These are phyloP conservation scores for Anorthoa munda DNA, from an alignment of 2,888 invertebrate species.

Conservation along the genomic window DNA sequence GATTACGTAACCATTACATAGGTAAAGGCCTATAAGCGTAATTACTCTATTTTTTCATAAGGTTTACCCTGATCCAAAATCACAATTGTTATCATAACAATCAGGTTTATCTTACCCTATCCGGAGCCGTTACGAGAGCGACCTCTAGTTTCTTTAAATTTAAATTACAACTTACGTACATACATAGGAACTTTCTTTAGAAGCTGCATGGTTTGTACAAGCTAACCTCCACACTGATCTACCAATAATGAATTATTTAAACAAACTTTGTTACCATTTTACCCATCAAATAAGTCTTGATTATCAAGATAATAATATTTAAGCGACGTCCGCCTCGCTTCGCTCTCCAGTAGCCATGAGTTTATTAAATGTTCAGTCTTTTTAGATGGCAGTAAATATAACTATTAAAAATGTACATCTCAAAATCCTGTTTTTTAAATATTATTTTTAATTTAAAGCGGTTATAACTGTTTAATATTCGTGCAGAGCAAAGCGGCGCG, in stretches of 20 bases:
- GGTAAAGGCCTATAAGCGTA: conserved; percentile 43
- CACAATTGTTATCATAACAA: conserved; percentile 78
- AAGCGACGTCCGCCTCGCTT: conserved; percentile 69
- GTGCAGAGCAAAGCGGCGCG: conserved; percentile 72
- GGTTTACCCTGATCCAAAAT: conserved; percentile 86
- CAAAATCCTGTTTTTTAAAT: conserved; percentile 61
- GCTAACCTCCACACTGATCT: conserved; percentile 90
- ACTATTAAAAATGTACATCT: conserved; percentile 65
- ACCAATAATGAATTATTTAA: conserved; percentile 87
- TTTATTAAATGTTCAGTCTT: conserved; percentile 64
- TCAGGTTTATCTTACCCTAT: conserved; percentile 75
- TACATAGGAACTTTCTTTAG: conserved; percentile 91
- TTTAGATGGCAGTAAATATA: conserved; percentile 61
- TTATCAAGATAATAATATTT: conserved; percentile 81
- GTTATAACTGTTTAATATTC: conserved; percentile 57
- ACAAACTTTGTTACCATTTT: conserved; percentile 83
- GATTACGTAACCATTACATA: conserved; percentile 44
- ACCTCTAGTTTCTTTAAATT: conserved; percentile 87
- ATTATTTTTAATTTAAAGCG: conserved; percentile 60
- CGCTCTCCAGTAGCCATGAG: conserved; percentile 65
- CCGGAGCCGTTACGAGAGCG: conserved; percentile 79
- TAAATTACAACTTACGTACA: conserved; percentile 91
- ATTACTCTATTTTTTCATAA: conserved; percentile 72
- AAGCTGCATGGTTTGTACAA: conserved; percentile 91
- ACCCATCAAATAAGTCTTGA: conserved; percentile 84